phyloP scores from a whole-genome alignment of 1,140 invertebrate species.

The Penaeus vannamei region DNA sequence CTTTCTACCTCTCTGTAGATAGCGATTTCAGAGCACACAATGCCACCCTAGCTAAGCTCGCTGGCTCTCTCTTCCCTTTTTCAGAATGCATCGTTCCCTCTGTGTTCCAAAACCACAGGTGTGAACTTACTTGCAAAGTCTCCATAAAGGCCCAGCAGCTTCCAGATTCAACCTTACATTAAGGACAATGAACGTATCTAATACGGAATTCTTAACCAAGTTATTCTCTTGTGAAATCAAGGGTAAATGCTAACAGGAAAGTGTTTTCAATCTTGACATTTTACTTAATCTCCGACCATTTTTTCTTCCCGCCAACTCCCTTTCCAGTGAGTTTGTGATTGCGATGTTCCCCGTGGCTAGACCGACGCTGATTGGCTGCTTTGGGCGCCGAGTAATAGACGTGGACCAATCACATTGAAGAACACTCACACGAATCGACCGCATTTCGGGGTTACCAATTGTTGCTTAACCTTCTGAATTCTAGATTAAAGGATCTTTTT shows the following conservation, averaged over 20 bases:
- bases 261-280: conserved; percentile 49
- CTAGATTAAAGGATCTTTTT: neutral
- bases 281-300: conserved; percentile 28
- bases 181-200: too few relatives aligned
- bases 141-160: too few relatives aligned
- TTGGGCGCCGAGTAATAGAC: conserved; percentile 44
- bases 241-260: conserved; percentile 40
- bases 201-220: neutral
- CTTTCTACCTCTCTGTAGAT: too few relatives aligned
- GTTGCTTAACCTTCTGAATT: conserved; percentile 54
- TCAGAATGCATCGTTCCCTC: neutral
- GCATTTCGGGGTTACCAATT: conserved; percentile 54
- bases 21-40: too few relatives aligned
- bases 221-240: conserved; percentile 38
- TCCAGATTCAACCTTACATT: too few relatives aligned
- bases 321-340: conserved; percentile 46
- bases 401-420: conserved; percentile 56
- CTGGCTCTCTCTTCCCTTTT: too few relatives aligned
- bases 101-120: neutral
- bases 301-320: conserved; percentile 6
- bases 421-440: conserved; percentile 56
- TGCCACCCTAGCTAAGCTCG: too few relatives aligned
- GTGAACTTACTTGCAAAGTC: too few relatives aligned
- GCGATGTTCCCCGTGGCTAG: conserved; percentile 54
- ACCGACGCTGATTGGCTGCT: conserved; percentile 56